Percentiles rank a stretch among this genome's conserved stretches.
Evolutionary conservation across 2,888 invertebrate genomes (phyloP).

Genomic region (Drosophila conformis): DNA sequence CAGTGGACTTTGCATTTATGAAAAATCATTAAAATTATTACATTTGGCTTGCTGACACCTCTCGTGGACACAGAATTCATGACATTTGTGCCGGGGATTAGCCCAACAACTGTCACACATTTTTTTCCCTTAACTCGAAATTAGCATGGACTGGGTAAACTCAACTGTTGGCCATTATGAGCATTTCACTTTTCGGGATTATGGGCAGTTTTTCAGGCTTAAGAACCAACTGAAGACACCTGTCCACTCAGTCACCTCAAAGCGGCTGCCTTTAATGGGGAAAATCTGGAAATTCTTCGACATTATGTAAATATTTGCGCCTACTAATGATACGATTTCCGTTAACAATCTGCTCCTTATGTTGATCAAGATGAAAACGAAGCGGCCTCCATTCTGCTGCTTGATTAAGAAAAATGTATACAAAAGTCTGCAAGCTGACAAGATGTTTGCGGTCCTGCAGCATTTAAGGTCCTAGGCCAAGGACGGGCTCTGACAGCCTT

Average conservation of each 20-base stretch:
- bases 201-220: conserved; percentile 58
- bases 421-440: conserved; percentile 7
- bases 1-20: conserved; percentile 68
- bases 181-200: conserved; percentile 46
- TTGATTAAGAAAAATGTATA: conserved; percentile 54
- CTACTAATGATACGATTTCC: conserved; percentile 66
- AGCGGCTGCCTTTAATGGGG: conserved; percentile 53
- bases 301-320: conserved; percentile 75
- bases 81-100: conserved; percentile 78
- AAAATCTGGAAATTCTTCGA: conserved; percentile 31
- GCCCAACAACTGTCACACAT: conserved; percentile 80
- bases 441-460: conserved; percentile 41
- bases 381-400: conserved; percentile 40
- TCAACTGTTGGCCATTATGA: conserved; percentile 21
- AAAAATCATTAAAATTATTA: conserved; percentile 81
- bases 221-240: conserved; percentile 43
- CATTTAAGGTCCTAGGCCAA: conserved; percentile 51
- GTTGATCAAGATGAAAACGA: conserved; percentile 62
- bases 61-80: conserved; percentile 54
- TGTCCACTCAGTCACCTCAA: conserved; percentile 23
- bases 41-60: conserved; percentile 79
- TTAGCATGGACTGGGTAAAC: conserved; percentile 56
- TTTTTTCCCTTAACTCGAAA: conserved; percentile 62
- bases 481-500: conserved; percentile 27
- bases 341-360: conserved; percentile 60